Evolutionary conservation across 2,888 invertebrate species (phyloP), one percentile per base, ranked within the genome.

Genomic region (Ceraclea dissimilis): DNA sequence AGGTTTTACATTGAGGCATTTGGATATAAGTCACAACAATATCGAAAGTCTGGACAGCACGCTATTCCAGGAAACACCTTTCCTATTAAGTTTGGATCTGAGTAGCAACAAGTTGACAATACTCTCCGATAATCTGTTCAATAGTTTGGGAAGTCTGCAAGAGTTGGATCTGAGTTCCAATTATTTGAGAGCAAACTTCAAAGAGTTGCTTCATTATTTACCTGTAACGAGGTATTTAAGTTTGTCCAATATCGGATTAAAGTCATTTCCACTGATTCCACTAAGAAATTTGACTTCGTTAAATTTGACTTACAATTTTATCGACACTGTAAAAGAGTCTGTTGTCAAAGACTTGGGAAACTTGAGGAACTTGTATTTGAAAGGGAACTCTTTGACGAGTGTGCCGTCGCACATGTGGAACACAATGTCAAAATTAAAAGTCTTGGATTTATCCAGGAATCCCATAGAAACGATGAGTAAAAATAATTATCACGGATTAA

Each of bases 31-130:
- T 0, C 79, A 83, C 62, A 93, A 93, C 70, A 84, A 81, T 62
- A 79, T 94, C 62, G 92, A 93, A 68, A 91, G 90, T 69, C 78
- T 93, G 63, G 93, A 93, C 70, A 88, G 88, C 64, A 90, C 88
- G 60, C 90, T 91, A 73, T 92, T 93, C 67, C 85, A 90, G 44
- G 86, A 87, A 65, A 88, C 88, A 26, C 88, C 90, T 52, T 88
- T 86, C 68, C 74, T 93, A 47, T 81, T 88, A 56, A 83, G 82
- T 64, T 75, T 93, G 56, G 87, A 90, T 73, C 73, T 93, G 66
- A 86, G 87, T 48, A 80, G 82, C 66, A 93, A 93, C 73, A 85
- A 87, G 66, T 78, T 93, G 60, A 88, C 88, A 17, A 88, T 92
- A 61, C 72, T 93, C 62, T 91, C 92, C 2, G 93, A 93, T 72